Conservation (phyloP, 2,888 invertebrate species). For the Panzeria rudis region DNA sequence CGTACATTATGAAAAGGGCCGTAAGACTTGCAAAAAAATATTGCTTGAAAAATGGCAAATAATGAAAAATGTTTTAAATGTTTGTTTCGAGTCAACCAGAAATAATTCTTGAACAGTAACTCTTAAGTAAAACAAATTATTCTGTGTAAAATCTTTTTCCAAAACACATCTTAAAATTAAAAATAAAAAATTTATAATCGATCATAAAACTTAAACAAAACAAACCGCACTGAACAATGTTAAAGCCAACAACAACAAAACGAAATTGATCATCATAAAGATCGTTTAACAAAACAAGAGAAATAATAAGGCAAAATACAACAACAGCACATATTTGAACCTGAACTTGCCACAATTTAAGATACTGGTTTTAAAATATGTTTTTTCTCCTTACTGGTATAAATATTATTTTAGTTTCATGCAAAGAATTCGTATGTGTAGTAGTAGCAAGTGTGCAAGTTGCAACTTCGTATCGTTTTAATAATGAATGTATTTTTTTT, state of each 20-base stretch:
- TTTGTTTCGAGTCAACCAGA: neutral
- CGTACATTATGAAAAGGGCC: too few species aligned
- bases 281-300: conserved; percentile 51
- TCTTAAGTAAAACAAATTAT: conserved; percentile 27
- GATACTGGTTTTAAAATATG: conserved; percentile 67
- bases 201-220: conserved; percentile 61
- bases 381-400: neutral
- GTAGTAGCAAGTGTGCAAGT: conserved; percentile 47
- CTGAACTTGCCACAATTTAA: conserved; percentile 73
- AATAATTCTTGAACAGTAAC: neutral
- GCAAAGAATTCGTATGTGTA: conserved; percentile 45
- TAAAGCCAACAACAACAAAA: conserved; percentile 62
- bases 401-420: conserved; percentile 24
- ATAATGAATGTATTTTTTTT: conserved; percentile 43
- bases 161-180: conserved; percentile 35
- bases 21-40: too few species aligned
- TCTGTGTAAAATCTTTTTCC: neutral
- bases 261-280: conserved; percentile 65
- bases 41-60: neutral
- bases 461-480: conserved; percentile 55
- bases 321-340: conserved; percentile 68
- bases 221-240: conserved; percentile 43
- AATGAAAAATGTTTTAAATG: conserved; percentile 12
- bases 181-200: conserved; percentile 45
- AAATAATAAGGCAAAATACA: conserved; percentile 35